These are phyloP conservation scores for Hydroisotoma schaefferi DNA, from an alignment of 2,888 invertebrate genomes.

Conservation along the genomic window DNA sequence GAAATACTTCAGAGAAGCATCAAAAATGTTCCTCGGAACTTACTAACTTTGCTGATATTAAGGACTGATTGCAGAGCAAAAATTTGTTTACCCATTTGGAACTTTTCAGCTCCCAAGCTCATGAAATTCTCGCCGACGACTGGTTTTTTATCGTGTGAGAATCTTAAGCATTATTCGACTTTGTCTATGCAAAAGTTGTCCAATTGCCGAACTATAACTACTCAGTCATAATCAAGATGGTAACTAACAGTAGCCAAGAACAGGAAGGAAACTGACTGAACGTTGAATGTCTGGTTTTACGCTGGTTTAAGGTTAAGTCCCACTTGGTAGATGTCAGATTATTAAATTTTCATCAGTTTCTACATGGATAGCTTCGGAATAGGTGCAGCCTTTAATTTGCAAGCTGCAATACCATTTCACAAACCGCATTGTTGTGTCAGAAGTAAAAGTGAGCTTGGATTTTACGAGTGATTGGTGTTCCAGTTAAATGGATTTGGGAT, in stretches of 20 bases:
- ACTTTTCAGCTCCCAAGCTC: too few species aligned
- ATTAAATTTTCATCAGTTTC: conserved; percentile 1
- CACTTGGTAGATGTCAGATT: neutral
- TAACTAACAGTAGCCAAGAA: conserved; percentile 9
- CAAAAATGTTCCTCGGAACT: too few species aligned
- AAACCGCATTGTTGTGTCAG: too few species aligned
- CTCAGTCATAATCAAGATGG: conserved; percentile 8
- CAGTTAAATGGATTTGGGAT: neutral
- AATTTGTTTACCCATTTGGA: too few species aligned
- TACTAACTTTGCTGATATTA: too few species aligned
- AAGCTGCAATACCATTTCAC: too few species aligned
- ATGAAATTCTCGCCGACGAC: neutral
- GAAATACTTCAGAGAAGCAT: too few species aligned
- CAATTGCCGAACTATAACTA: conserved; percentile 9
- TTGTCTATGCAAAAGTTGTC: neutral
- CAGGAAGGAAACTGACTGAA: conserved; percentile 12
- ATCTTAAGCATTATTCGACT: conserved; percentile 12
- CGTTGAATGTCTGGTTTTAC: conserved; percentile 4
- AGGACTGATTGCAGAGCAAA: too few species aligned
- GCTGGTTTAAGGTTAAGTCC: neutral
- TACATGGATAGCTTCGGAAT: neutral
- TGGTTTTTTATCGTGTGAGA: conserved; percentile 17
- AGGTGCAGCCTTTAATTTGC: neutral
- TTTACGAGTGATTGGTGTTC: neutral
- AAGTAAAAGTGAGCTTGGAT: neutral